Percentiles rank a stretch among this genome's conserved stretches.
These are phyloP conservation scores for Actias luna DNA, from an alignment of 2,888 invertebrate genomes.

Conservation along the genomic window DNA sequence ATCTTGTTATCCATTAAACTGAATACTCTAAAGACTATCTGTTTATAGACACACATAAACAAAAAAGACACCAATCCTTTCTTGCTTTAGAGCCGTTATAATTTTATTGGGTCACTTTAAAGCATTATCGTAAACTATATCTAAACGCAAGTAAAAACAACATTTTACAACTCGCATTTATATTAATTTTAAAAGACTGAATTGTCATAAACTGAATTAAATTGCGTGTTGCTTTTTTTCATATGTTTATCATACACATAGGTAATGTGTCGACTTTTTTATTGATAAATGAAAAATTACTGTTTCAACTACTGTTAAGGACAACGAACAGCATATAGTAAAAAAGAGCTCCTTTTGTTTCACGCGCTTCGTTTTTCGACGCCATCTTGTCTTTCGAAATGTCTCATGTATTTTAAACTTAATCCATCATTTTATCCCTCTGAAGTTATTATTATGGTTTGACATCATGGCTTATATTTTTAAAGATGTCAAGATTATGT, in stretches of 20 bases:
- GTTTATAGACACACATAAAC: too few species aligned
- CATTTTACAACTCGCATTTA: too few species aligned
- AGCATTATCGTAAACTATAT: too few species aligned
- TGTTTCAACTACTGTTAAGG: neutral
- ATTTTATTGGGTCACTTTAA: too few species aligned
- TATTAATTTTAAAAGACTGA: too few species aligned
- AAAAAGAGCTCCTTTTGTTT: slow-evolving; percentile 3
- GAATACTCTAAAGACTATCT: too few species aligned
- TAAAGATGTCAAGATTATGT: neutral
- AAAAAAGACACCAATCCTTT: too few species aligned
- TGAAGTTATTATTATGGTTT: neutral
- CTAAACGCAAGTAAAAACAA: too few species aligned
- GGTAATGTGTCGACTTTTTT: neutral
- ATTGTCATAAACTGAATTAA: neutral
- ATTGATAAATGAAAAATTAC: neutral
- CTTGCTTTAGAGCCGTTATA: too few species aligned
- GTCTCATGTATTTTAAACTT: slow-evolving; percentile 5
- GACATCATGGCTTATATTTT: neutral
- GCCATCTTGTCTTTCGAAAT: slow-evolving; percentile 4
- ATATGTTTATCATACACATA: too few species aligned
- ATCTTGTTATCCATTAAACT: too few species aligned
- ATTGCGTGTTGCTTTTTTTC: too few species aligned
- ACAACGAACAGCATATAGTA: neutral
- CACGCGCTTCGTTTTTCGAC: slow-evolving; percentile 3
- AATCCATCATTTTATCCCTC: slow-evolving; percentile 4